Evolutionary conservation across 1,140 invertebrate species (phyloP), one percentile per base, ranked within the genome.

Genomic region (Leptinotarsa undecemlineata): DNA sequence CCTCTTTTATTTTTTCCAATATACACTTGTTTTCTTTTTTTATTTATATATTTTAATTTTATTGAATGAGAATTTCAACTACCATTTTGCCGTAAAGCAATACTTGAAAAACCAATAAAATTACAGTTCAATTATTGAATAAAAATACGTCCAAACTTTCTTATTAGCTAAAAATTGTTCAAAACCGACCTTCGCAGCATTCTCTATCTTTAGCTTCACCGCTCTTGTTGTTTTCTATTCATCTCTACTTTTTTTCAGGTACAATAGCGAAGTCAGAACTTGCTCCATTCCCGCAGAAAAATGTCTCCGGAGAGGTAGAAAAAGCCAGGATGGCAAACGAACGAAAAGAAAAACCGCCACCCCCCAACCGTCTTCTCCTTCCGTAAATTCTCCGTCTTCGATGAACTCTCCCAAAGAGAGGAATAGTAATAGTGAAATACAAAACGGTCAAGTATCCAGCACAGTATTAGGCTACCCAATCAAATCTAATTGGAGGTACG

Each of bases 401-500:
- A 23, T 21, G n/a, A 14, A 26, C 20, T 48, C 66, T 8, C 67
- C 62, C 23, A 20, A n/a, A 67, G 33, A 57, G 3, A 15, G 14
- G n/a, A 57, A 13, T 57, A n/a, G n/a, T 61, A 73, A 17, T 20
- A 19, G 19, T 3, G 77, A 80, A 76, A 77, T 80, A 20, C 79
- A 80, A 68, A 78, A 64, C 33, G 71, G 73, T n/a, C 77, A 80
- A 20, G 70, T 80, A 14, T 77, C 79, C 13, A 80, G 79, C 57
- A 80, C 78, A n/a, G 78, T 79, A 17, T 67, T 77, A n/a, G 79
- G 74, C 48, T 76, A 74, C 60, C 79, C 79, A 8, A 74, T 70
- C 51, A 74, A 70, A 72, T 33, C 17, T 1, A 72, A n/a, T 68
- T 75, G 69, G 68, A 75, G 77, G 77, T 80, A 80, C 74, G 77